phyloP scores from a whole-genome alignment of 2,888 invertebrate genomes.

The Petrolisthes manimaculis region DNA sequence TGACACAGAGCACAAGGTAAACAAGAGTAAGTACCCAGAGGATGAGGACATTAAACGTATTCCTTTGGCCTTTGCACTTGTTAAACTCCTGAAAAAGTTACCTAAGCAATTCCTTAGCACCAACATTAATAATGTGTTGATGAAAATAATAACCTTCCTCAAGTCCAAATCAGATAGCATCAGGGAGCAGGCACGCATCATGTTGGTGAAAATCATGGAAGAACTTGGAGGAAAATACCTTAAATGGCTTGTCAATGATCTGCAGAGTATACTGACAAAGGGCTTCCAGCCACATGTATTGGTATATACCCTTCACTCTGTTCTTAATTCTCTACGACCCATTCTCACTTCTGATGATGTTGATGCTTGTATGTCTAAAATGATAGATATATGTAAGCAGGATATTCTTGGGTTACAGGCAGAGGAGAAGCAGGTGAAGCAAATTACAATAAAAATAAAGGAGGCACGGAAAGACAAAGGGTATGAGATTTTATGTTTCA shows the following conservation, averaged over 20 bases:
- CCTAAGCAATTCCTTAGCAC: slow-evolving; percentile 81
- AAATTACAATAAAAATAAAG: slow-evolving; percentile 80
- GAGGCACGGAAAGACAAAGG: slow-evolving; percentile 80
- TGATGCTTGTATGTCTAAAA: slow-evolving; percentile 81
- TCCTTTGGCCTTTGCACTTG: slow-evolving; percentile 91
- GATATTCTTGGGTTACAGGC: slow-evolving; percentile 77
- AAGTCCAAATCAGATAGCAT: slow-evolving; percentile 90
- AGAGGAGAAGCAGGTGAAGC: slow-evolving; percentile 92
- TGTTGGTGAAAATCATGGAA: slow-evolving; percentile 90
- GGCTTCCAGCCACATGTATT: slow-evolving; percentile 96
- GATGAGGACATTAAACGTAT: slow-evolving; percentile 88
- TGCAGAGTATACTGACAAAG: slow-evolving; percentile 82
- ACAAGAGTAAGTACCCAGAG: slow-evolving; percentile 68
- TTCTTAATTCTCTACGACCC: slow-evolving; percentile 80
- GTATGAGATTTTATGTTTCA: slow-evolving; percentile 84
- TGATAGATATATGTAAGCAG: slow-evolving; percentile 77
- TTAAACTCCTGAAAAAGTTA: slow-evolving; percentile 89
- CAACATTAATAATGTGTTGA: slow-evolving; percentile 82
- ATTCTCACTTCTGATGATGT: slow-evolving; percentile 82
- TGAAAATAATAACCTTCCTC: slow-evolving; percentile 90
- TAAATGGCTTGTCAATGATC: slow-evolving; percentile 81
- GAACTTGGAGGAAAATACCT: slow-evolving; percentile 87
- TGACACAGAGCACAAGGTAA: slow-evolving; percentile 77
- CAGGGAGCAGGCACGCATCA: slow-evolving; percentile 85
- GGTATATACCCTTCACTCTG: slow-evolving; percentile 83